phyloP scores from a whole-genome alignment of 2,888 invertebrate species.

The Cremastinae sp. region DNA sequence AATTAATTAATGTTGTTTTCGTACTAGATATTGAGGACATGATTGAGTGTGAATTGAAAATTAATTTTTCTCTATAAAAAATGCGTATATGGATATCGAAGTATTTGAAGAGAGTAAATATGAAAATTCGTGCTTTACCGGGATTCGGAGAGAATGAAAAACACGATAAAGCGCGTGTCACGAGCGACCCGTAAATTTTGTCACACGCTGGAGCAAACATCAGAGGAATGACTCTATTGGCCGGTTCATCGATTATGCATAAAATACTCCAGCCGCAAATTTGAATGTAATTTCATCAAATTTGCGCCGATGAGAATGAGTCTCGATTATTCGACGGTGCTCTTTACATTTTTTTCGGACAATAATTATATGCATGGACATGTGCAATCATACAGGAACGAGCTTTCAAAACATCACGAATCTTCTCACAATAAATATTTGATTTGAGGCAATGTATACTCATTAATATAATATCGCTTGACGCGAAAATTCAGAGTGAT shows the following conservation, averaged over 20 bases:
- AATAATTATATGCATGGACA: too few relatives aligned
- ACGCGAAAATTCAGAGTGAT: too few relatives aligned
- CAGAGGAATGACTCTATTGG: slow-evolving; percentile 3
- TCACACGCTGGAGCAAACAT: slow-evolving; percentile 6
- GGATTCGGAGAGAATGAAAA: neutral
- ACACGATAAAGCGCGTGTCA: neutral
- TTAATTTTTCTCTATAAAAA: too few relatives aligned
- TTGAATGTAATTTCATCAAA: slow-evolving; percentile 1
- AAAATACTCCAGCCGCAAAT: slow-evolving; percentile 14
- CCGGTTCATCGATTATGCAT: slow-evolving; percentile 29
- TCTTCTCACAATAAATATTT: too few relatives aligned
- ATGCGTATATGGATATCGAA: too few relatives aligned
- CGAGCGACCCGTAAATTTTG: neutral
- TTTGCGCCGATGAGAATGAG: neutral
- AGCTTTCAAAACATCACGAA: too few relatives aligned
- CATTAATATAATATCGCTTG: too few relatives aligned
- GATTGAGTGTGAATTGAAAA: too few relatives aligned
- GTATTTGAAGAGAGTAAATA: neutral
- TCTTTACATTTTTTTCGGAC: neutral
- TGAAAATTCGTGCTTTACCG: neutral
- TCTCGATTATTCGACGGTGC: slow-evolving; percentile 2
- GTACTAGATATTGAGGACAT: too few relatives aligned
- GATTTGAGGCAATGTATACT: too few relatives aligned
- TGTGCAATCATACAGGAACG: too few relatives aligned
- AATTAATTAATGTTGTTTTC: too few relatives aligned